Evolutionary conservation across 2,888 invertebrate species (phyloP).

Genomic region (Himalopsyche kuldschensis): DNA sequence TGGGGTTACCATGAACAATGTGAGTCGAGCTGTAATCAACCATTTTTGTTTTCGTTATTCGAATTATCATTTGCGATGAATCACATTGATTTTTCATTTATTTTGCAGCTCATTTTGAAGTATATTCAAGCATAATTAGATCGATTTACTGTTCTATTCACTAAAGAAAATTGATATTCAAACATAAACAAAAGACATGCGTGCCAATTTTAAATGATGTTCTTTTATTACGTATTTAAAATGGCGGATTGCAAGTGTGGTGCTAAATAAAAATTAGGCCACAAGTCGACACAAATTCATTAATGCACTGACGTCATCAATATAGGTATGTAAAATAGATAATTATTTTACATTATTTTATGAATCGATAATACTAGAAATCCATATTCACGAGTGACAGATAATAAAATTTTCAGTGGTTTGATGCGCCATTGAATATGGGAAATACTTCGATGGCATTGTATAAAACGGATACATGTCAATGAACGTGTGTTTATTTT

Average conservation of each 20-base stretch:
- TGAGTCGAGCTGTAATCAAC: neutral
- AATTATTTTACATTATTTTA: neutral
- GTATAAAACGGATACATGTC: neutral
- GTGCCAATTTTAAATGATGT: too few relatives aligned
- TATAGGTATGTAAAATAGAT: neutral
- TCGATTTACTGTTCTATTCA: too few relatives aligned
- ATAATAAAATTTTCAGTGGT: neutral
- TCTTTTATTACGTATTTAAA: too few relatives aligned
- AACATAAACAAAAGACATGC: too few relatives aligned
- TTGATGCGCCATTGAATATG: neutral
- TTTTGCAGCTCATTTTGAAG: too few relatives aligned
- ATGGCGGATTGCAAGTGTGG: too few relatives aligned
- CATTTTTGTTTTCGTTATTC: neutral
- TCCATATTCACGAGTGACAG: neutral
- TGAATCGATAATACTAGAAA: neutral
- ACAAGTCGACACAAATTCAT: too few relatives aligned
- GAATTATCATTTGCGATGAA: too few relatives aligned
- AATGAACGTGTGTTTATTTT: neutral
- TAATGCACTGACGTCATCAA: neutral
- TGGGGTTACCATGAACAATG: conserved; percentile 1
- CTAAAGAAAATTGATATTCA: too few relatives aligned
- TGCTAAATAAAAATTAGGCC: too few relatives aligned
- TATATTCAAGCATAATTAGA: too few relatives aligned
- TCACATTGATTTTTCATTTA: too few relatives aligned
- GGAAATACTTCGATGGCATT: neutral